Percentiles rank a stretch among this genome's conserved stretches.
Conservation (phyloP, 2,797 vertebrate genomes). For the Arnoldichthys spilopterus region DNA sequence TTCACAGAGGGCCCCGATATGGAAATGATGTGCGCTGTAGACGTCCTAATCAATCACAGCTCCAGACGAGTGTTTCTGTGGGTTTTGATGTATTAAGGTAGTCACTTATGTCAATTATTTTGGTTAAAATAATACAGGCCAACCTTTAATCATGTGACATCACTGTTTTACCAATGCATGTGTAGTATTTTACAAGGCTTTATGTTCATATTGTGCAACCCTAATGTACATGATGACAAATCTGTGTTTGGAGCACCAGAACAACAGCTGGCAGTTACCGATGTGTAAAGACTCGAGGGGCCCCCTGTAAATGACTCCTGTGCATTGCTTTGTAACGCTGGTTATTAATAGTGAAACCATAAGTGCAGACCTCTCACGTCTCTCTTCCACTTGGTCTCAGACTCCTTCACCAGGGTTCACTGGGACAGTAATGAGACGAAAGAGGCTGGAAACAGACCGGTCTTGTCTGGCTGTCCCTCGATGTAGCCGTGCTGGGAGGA, state of each 20-base stretch:
- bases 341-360: slow-evolving; percentile 30
- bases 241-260: background rate
- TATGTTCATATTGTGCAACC: background rate
- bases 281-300: slow-evolving; percentile 3
- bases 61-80: background rate
- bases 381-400: slow-evolving; percentile 22
- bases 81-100: no score
- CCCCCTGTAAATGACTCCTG: background rate
- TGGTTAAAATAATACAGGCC: background rate
- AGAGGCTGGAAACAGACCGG: slow-evolving; percentile 83
- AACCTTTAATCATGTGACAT: background rate
- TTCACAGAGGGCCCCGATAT: background rate
- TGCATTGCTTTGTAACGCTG: slow-evolving; percentile 31
- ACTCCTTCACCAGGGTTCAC: slow-evolving; percentile 59
- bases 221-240: background rate
- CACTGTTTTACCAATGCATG: background rate
- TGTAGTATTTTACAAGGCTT: background rate
- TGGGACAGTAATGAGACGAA: slow-evolving; percentile 79
- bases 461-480: slow-evolving; percentile 82
- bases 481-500: slow-evolving; percentile 80
- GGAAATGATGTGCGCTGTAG: background rate
- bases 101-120: background rate
- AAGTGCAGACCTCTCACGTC: slow-evolving; percentile 18
- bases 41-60: background rate
- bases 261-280: background rate